A percentile compares a stretch with the other conserved stretches of the same genome.
Conservation (phyloP, 2,888 invertebrate genomes). For the Thalpophila matura region DNA sequence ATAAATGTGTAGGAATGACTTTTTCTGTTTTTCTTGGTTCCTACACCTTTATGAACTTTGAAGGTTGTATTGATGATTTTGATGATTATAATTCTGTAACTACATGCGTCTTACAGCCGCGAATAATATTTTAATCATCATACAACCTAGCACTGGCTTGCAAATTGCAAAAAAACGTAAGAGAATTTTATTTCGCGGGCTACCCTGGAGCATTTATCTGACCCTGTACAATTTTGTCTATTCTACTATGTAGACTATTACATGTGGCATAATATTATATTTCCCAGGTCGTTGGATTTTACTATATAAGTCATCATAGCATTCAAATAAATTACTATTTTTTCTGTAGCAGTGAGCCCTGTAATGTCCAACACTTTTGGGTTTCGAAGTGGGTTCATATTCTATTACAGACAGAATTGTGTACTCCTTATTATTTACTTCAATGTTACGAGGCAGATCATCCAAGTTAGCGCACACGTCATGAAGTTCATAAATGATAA, state of each 20-base stretch:
- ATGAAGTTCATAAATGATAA: slow-evolving; percentile 20
- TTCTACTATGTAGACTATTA: slow-evolving; percentile 6
- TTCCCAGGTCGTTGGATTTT: background rate
- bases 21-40: too few species aligned
- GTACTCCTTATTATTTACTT: slow-evolving; percentile 11
- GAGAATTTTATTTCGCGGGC: too few species aligned
- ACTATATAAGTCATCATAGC: slow-evolving; percentile 8
- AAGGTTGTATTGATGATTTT: too few species aligned
- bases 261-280: slow-evolving; percentile 12
- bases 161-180: too few species aligned
- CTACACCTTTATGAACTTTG: too few species aligned
- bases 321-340: slow-evolving; percentile 12
- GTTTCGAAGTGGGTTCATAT: slow-evolving; percentile 8
- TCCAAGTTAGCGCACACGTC: background rate
- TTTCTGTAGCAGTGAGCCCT: slow-evolving; percentile 14
- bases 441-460: slow-evolving; percentile 1
- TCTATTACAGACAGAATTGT: slow-evolving; percentile 11
- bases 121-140: background rate
- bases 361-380: slow-evolving; percentile 14
- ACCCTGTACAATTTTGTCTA: slow-evolving; percentile 2
- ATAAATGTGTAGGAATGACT: too few species aligned
- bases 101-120: background rate
- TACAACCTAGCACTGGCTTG: too few species aligned
- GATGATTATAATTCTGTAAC: slow-evolving; percentile 3
- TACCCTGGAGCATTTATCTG: background rate